Conservation (phyloP, 2,113 vertebrate genomes). For the Pituophis catenifer region DNA sequence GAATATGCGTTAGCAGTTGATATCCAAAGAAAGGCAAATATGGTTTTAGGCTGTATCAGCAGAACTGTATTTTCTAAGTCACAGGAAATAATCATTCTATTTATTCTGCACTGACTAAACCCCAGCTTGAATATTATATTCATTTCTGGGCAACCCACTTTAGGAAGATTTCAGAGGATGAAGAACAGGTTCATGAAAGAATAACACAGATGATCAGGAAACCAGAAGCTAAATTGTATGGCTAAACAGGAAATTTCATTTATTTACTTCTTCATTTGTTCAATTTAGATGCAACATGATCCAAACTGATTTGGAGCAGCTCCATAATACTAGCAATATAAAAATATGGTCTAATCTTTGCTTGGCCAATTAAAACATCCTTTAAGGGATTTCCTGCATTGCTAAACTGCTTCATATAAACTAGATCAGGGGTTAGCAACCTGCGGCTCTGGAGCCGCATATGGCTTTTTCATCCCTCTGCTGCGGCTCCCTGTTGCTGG, state of each 20-base stretch:
- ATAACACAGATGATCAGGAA: not conserved
- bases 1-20: not conserved
- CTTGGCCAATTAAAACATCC: not conserved
- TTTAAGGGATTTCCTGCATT: not conserved
- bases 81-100: not conserved
- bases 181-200: not conserved
- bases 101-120: not conserved
- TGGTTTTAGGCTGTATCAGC: not conserved
- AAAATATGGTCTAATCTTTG: not conserved
- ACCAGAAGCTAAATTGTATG: not conserved
- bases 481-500: no score
- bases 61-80: not conserved
- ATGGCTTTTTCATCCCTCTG: no score
- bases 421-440: not conserved
- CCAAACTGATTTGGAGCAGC: not conserved
- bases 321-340: not conserved
- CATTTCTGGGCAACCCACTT: not conserved
- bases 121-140: not conserved
- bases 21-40: not conserved
- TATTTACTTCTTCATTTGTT: not conserved
- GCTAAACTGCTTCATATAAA: not conserved
- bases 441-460: no score
- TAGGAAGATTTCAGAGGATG: not conserved
- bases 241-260: not conserved
- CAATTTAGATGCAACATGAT: not conserved